Conservation (phyloP, 2,797 vertebrate genomes). For the Sebastolobus altivelis region DNA sequence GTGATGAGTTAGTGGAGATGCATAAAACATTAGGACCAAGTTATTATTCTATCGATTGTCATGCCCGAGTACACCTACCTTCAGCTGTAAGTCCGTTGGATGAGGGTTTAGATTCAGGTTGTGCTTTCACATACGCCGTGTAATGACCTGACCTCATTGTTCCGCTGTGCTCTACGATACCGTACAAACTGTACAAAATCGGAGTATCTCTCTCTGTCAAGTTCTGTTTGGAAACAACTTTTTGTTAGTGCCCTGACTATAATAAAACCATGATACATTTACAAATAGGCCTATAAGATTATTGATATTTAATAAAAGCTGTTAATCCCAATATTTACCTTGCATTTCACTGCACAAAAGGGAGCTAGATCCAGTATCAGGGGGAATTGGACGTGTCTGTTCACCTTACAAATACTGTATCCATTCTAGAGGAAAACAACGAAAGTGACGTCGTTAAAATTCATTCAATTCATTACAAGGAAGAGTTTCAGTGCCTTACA, state of each 20-base stretch:
- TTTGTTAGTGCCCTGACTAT: conserved; percentile 14
- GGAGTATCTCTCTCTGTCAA: conserved; percentile 83
- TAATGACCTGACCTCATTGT: conserved; percentile 98
- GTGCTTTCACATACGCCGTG: conserved; percentile 93
- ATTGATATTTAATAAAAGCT: neutral
- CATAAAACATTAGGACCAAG: neutral
- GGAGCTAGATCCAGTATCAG: conserved; percentile 94
- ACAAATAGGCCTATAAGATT: neutral
- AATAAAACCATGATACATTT: neutral
- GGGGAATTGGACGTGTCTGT: conserved; percentile 93
- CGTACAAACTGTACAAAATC: conserved; percentile 95
- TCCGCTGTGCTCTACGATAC: conserved; percentile 96
- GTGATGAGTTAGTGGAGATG: neutral
- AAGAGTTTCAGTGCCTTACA: neutral
- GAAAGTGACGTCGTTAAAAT: neutral
- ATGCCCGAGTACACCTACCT: conserved; percentile 72
- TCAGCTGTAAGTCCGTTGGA: conserved; percentile 77
- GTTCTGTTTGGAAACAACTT: conserved; percentile 79
- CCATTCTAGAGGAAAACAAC: conserved; percentile 85
- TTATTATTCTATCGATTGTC: neutral
- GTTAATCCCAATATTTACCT: conserved; percentile 83
- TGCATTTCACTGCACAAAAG: conserved; percentile 93
- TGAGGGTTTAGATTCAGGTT: conserved; percentile 79
- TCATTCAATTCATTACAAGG: neutral
- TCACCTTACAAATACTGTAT: conserved; percentile 95